phyloP scores from a whole-genome alignment of 2,888 invertebrate genomes.

The Cosmorhoe ocellata region DNA sequence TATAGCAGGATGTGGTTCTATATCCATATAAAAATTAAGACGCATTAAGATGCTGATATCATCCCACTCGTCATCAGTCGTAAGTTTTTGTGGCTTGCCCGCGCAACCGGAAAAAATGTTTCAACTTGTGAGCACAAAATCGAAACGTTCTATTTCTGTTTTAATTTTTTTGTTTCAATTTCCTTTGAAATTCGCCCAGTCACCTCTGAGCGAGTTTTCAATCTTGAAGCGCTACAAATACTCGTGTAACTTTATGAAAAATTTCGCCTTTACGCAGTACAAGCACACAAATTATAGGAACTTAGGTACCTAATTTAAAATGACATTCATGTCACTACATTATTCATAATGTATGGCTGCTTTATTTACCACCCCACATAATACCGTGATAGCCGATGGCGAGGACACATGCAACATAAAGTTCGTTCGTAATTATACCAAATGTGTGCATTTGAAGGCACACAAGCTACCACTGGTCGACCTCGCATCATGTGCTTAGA shows the following conservation, averaged over 20 bases:
- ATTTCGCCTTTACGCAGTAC: not conserved
- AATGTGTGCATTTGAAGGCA: conserved; percentile 74
- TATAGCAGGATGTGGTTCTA: conserved; percentile 4
- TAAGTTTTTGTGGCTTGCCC: not conserved
- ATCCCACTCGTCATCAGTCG: not conserved
- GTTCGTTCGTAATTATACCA: conserved; percentile 78
- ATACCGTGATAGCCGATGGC: conserved; percentile 60
- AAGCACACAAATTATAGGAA: too few relatives aligned
- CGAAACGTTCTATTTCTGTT: not conserved
- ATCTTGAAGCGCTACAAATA: too few relatives aligned
- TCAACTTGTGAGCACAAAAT: not conserved
- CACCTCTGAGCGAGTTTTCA: too few relatives aligned
- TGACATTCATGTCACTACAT: too few relatives aligned
- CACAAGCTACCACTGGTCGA: conserved; percentile 64
- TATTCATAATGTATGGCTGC: conserved; percentile 10
- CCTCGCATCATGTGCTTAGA: conserved; percentile 59
- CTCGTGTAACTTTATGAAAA: not conserved
- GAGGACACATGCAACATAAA: conserved; percentile 65
- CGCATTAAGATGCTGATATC: conserved; percentile 7
- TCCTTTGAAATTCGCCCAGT: not conserved
- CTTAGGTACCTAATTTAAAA: not conserved
- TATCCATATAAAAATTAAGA: not conserved
- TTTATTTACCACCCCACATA: conserved; percentile 19
- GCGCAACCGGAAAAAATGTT: not conserved
- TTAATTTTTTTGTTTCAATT: not conserved